A percentile compares a stretch with the other conserved stretches of the same genome.
Evolutionary conservation across 2,888 invertebrate genomes (phyloP).

Genomic region (Eledone cirrhosa): DNA sequence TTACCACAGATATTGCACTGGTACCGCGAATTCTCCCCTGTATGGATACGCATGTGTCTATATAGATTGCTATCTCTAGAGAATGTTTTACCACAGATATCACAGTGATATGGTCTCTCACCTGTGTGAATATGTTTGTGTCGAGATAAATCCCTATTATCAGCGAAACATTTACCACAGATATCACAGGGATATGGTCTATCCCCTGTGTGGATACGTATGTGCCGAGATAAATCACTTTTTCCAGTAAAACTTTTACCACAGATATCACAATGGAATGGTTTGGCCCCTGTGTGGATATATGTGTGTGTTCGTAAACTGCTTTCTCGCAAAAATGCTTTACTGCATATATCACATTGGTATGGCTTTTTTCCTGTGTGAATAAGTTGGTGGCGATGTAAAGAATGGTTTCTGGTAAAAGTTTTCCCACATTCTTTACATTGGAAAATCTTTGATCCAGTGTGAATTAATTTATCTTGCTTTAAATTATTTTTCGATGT

Average conservation of each 20-base stretch:
- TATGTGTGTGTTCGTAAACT: neutral
- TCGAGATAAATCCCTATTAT: neutral
- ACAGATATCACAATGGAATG: constrained; percentile 4
- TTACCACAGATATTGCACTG: constrained; percentile 9
- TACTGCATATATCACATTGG: neutral
- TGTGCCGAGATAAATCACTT: neutral
- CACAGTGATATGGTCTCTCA: constrained; percentile 3
- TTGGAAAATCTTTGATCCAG: neutral
- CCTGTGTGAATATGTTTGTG: neutral
- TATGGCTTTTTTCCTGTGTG: constrained; percentile 11
- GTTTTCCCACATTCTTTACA: neutral
- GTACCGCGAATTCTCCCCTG: neutral
- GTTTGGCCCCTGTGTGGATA: neutral
- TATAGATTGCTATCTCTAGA: neutral
- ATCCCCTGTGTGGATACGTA: neutral
- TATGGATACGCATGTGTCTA: neutral
- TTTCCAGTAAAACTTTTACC: neutral
- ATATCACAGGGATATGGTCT: neutral
- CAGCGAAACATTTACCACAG: neutral
- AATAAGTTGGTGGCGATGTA: neutral
- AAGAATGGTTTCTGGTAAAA: neutral
- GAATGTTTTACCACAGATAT: constrained; percentile 1
- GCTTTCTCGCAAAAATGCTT: neutral
- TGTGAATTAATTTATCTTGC: too few species aligned
- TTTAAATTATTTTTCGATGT: too few species aligned